These are phyloP conservation scores for Gobio occitaniae DNA, from an alignment of 2,797 vertebrate species.

Conservation along the genomic window DNA sequence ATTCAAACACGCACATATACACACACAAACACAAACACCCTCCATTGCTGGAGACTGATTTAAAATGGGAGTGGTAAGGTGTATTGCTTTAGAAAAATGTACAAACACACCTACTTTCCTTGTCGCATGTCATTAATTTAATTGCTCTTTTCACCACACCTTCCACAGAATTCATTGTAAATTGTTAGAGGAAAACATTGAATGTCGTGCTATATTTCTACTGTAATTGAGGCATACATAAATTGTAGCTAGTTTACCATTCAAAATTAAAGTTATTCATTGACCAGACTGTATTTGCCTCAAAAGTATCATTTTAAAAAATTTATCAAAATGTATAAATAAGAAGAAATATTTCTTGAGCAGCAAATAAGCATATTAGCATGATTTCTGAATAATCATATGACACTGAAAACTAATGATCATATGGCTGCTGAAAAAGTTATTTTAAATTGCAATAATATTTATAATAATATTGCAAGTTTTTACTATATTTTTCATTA, in stretches of 20 bases:
- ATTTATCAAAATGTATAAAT: neutral
- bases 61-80: conserved; percentile 18
- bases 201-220: neutral
- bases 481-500: neutral
- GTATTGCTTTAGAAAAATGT: conserved; percentile 1
- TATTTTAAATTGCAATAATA: neutral
- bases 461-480: neutral
- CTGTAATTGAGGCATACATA: neutral
- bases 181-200: neutral
- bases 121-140: neutral
- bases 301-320: no score
- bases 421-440: neutral
- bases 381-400: neutral
- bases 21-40: neutral
- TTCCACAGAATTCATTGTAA: neutral
- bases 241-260: no score
- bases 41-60: neutral
- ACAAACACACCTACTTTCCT: conserved; percentile 8
- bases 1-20: neutral
- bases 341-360: neutral
- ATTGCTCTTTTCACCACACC: neutral
- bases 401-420: neutral
- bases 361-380: neutral
- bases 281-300: neutral
- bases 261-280: neutral